Evolutionary conservation across 2,797 vertebrate species (phyloP), one percentile per base, ranked within the genome.

Genomic region (Nyctibius grandis): DNA sequence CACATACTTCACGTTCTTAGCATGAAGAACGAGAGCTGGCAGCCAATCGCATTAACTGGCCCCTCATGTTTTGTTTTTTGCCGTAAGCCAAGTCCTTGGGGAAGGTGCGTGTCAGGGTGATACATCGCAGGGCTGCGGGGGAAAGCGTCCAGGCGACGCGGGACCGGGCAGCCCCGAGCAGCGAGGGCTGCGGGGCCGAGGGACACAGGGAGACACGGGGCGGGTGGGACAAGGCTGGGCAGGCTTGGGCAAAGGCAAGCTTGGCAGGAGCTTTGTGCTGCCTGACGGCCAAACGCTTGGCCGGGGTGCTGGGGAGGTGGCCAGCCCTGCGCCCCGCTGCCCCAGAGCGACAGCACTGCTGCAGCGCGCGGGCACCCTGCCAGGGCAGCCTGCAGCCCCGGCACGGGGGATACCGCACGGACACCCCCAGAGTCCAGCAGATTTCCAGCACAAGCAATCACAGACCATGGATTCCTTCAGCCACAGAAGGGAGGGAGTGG

Each of bases 141-240:
- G 13, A 15, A 40, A 29, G 5, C 54, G 45, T 11, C 36, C 42
- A 38, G 82, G 34, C 2, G 1, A 5, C 7, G 1, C 0, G 1
- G 75, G 18, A 22, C 79, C 1, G 2, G 68, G 56, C 74, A 50
- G 42, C 59, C 80, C 18, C 12, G 60, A 44, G 65, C 72, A 36
- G 70, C 16, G 16, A 9, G 4, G 36, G 28, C 29, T 73, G 44
- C 6, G 1, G 1, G 63, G 72, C 44, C 1, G 1, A 15, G 47
- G 87, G 42, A 29, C 1, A 0, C 1, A 2, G 29, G 54, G 73
- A n/a, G 45, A 23, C 23, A 15, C 47, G 19, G 22, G 29, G 23
- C 54, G 18, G 22, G n/a, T 28, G 53, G 45, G n/a, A n/a, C 0
- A 4, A 68, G 63, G 61, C 40, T 61, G 56, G 23, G 42, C 61